Evolutionary conservation across 2,888 invertebrate genomes (phyloP).

Genomic region (Archaeoteleia sp.): DNA sequence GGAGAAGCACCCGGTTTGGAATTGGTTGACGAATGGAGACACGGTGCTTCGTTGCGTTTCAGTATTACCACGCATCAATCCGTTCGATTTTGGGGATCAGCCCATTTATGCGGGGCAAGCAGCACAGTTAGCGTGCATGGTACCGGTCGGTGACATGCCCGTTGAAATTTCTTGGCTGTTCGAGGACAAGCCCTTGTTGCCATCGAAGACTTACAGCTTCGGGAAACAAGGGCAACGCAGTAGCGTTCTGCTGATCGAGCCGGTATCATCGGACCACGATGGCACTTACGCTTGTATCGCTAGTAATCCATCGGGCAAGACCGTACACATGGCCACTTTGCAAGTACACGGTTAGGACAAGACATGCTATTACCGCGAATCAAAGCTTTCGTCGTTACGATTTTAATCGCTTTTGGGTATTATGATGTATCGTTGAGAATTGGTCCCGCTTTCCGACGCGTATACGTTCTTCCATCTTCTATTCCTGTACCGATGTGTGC

Average conservation of each 20-base stretch:
- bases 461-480: constrained; percentile 5
- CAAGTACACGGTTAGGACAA: constrained; percentile 79
- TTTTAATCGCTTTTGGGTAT: constrained; percentile 25
- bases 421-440: constrained; percentile 12
- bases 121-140: constrained; percentile 83
- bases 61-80: constrained; percentile 88
- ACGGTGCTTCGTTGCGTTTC: constrained; percentile 76
- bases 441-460: constrained; percentile 1
- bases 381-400: constrained; percentile 39
- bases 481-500: background rate
- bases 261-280: constrained; percentile 75
- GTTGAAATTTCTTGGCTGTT: constrained; percentile 78
- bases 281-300: constrained; percentile 79
- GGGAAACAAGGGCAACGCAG: constrained; percentile 70
- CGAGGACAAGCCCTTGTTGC: constrained; percentile 74
- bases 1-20: no score
- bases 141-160: constrained; percentile 79
- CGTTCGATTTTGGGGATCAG: constrained; percentile 86
- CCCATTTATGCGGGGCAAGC: constrained; percentile 87
- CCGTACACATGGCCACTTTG: constrained; percentile 76
- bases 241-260: constrained; percentile 75
- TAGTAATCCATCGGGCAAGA: constrained; percentile 77
- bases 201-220: constrained; percentile 69
- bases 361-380: constrained; percentile 42
- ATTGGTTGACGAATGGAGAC: no score